A percentile compares a stretch with the other conserved stretches of the same genome.
Conservation (phyloP, 2,113 vertebrate genomes). For the Numida meleagris region DNA sequence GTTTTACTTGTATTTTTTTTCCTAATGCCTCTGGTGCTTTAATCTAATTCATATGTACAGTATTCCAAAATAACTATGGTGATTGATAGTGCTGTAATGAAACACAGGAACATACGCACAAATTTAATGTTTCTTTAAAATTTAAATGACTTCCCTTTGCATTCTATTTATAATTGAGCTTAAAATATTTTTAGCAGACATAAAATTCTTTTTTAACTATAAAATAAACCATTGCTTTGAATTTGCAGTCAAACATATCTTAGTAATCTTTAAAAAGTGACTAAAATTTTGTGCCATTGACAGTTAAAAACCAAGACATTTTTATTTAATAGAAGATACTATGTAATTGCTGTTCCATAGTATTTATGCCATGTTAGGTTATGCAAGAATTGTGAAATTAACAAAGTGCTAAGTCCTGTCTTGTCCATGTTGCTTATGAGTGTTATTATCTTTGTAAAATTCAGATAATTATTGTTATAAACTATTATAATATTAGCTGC, state of each 20-base stretch:
- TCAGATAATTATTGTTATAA: background rate
- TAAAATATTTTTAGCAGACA: background rate
- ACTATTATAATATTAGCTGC: background rate
- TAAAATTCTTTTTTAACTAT: background rate
- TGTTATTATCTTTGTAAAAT: background rate
- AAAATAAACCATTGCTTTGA: background rate
- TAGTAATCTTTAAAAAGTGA: background rate
- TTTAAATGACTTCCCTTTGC: constrained; percentile 27
- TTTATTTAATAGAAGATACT: background rate
- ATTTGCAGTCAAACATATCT: background rate
- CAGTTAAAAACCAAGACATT: background rate
- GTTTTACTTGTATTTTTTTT: constrained; percentile 53
- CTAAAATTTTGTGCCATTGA: background rate
- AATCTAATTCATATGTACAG: constrained; percentile 69
- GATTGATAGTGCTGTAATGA: constrained; percentile 67
- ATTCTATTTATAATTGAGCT: constrained; percentile 50
- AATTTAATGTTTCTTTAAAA: constrained; percentile 59
- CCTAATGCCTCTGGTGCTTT: constrained; percentile 52
- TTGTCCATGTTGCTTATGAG: background rate
- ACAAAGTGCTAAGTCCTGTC: background rate
- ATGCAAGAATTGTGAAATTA: background rate
- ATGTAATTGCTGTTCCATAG: background rate
- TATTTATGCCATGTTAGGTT: background rate
- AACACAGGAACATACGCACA: constrained; percentile 56
- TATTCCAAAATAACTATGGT: constrained; percentile 62